These are phyloP conservation scores for Achatina immaculata DNA, from an alignment of 1,140 invertebrate species.

Conservation along the genomic window DNA sequence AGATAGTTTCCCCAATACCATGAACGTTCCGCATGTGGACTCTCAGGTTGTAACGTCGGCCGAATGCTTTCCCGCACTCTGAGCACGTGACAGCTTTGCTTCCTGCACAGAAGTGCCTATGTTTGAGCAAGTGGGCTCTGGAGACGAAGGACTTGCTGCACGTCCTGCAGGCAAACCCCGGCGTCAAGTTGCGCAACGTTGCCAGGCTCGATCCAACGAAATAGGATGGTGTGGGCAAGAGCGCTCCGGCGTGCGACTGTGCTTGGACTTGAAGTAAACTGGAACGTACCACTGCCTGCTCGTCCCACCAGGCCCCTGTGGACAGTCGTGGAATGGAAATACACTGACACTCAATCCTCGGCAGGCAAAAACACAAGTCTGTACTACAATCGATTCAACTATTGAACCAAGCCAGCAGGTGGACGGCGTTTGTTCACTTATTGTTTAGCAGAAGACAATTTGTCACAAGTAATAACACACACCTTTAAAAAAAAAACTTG, in stretches of 20 bases:
- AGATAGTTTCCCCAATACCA: conserved; percentile 32
- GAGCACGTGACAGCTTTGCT: conserved; percentile 28
- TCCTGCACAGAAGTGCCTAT: conserved; percentile 4
- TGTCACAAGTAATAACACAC: no score
- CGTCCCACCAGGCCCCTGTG: conserved; percentile 17
- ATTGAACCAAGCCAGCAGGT: background rate
- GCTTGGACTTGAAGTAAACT: background rate
- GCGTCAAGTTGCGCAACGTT: background rate
- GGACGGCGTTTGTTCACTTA: background rate
- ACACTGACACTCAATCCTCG: background rate
- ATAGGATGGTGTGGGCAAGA: background rate
- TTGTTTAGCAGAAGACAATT: no score
- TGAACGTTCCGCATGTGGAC: conserved; percentile 39
- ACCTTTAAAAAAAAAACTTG: no score
- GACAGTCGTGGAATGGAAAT: conserved; percentile 8
- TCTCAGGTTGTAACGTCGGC: conserved; percentile 34
- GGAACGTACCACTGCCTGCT: conserved; percentile 8
- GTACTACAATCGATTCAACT: no score
- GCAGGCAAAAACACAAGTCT: no score
- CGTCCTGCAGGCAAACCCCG: background rate
- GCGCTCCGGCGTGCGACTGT: background rate
- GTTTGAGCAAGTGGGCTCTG: background rate
- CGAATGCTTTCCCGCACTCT: conserved; percentile 35
- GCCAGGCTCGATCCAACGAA: background rate
- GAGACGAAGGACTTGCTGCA: conserved; percentile 1